Evolutionary conservation across 2,113 vertebrate species (phyloP), one percentile per base, ranked within the genome.

Genomic region (Sinocyclocheilus anshuiensis): DNA sequence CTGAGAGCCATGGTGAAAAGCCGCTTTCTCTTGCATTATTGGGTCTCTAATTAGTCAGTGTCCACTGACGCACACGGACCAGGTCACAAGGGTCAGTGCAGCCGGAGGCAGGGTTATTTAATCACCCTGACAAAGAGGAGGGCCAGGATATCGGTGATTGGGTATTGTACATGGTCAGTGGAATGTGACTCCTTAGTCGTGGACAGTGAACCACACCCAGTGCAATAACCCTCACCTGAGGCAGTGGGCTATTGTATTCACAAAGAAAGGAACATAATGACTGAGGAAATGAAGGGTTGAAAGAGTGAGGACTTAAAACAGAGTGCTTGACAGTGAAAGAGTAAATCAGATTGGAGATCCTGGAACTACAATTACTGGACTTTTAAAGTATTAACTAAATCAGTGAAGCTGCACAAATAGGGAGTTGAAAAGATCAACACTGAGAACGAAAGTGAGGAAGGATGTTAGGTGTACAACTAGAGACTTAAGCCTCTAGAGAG

Each of bases 61-160:
- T 90, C 93, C 91, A 77, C 42, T 92, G 94, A 92, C 89, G 93
- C 91, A 90, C 90, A 89, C 88, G 87, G 93, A 92, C 92, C 92
- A 92, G 94, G 92, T 93, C 93, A 91, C 39, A 2, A 84, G 76
- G 94, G 92, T 95, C 91, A 92, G 87, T 36, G 74, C 8, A 42
- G 88, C 92, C 91, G 91, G 89, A 90, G 90, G 91, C 91, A 91
- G 86, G 90, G 91, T 91, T 93, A 89, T 93, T 93, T 94, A 94
- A 92, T 93, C 91, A 87, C 87, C 81, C 29, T 81, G 84, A 93
- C 91, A 93, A 83, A 88, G 57, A 77, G 86, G 36, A 81, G 36
- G 87, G 53, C n/a, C 53, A 79, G 87, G 85, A 88, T 77, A 83
- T 85, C 84, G 63, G 75, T 81, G 84, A 88, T 61, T 71, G 22